Evolutionary conservation across 2,888 invertebrate genomes (phyloP).

Genomic region (Willowsia nigromaculata): DNA sequence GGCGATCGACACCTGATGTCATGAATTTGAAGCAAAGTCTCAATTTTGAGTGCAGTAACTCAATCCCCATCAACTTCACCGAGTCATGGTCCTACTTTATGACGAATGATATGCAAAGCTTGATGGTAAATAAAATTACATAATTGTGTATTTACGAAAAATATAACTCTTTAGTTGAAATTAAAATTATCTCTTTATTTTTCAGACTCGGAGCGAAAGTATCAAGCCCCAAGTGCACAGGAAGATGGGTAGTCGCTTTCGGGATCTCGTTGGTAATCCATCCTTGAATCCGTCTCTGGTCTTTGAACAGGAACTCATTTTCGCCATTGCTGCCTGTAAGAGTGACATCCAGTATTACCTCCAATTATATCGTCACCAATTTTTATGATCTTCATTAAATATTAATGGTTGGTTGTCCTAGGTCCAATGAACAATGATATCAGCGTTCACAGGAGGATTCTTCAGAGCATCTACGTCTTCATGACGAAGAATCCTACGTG

Average conservation of each 20-base stretch:
- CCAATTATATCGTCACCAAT: neutral
- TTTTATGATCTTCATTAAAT: neutral
- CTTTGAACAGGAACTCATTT: slow-evolving; percentile 77
- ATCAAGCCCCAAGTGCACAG: slow-evolving; percentile 72
- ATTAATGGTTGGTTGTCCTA: too few species aligned
- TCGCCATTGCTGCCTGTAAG: slow-evolving; percentile 78
- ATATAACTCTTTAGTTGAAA: neutral
- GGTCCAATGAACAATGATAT: slow-evolving; percentile 79
- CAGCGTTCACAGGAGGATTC: slow-evolving; percentile 77
- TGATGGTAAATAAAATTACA: slow-evolving; percentile 68
- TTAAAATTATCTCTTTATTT: neutral
- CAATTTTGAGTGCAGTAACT: slow-evolving; percentile 78
- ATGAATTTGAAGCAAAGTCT: slow-evolving; percentile 78
- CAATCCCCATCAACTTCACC: slow-evolving; percentile 78
- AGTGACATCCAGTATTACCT: neutral
- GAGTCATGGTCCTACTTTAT: slow-evolving; percentile 79
- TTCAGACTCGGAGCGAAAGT: slow-evolving; percentile 74
- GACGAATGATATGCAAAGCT: slow-evolving; percentile 77
- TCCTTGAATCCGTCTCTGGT: slow-evolving; percentile 73
- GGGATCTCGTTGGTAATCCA: slow-evolving; percentile 76
- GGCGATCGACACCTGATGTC: slow-evolving; percentile 76
- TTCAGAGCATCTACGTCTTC: slow-evolving; percentile 78
- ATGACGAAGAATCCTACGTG: slow-evolving; percentile 79
- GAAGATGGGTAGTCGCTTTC: slow-evolving; percentile 74
- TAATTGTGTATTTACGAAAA: neutral